A percentile compares a stretch with the other conserved stretches of the same genome.
Conservation (phyloP, 2,888 invertebrate species). For the Graphium colonna region DNA sequence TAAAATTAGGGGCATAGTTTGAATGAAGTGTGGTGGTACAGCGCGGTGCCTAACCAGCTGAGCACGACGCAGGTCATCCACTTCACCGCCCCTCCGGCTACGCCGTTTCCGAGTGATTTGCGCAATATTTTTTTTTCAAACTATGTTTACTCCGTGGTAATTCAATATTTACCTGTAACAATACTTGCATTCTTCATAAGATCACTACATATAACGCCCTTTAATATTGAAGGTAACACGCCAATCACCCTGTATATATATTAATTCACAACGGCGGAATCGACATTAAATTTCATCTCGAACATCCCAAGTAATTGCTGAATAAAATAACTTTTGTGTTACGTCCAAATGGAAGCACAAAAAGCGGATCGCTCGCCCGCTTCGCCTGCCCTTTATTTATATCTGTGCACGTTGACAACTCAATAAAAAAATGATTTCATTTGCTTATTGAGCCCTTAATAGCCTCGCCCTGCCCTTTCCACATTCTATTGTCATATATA, state of each 20-base stretch:
- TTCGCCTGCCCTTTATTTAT: slow-evolving; percentile 71
- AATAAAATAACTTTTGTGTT: slow-evolving; percentile 76
- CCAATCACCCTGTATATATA: no score
- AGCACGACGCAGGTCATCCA: no score
- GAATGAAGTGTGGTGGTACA: no score
- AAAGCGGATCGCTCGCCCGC: slow-evolving; percentile 53
- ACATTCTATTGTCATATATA: slow-evolving; percentile 60
- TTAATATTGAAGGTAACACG: no score
- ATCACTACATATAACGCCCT: no score
- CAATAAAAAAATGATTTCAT: slow-evolving; percentile 80
- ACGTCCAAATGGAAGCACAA: slow-evolving; percentile 72
- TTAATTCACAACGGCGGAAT: slow-evolving; percentile 76
- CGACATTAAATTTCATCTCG: slow-evolving; percentile 75
- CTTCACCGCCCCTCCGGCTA: slow-evolving; percentile 46
- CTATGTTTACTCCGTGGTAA: no score
- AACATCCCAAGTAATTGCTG: slow-evolving; percentile 78
- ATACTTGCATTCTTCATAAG: no score
- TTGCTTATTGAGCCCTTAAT: slow-evolving; percentile 79
- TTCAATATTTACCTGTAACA: no score
- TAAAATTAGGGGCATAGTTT: no score
- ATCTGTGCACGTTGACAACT: slow-evolving; percentile 75
- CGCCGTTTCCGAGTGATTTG: slow-evolving; percentile 55
- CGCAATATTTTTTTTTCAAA: no score
- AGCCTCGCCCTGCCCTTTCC: slow-evolving; percentile 55
- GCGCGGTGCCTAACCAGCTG: no score